phyloP scores from a whole-genome alignment of 2,888 invertebrate genomes.

The Cantharis nigra region DNA sequence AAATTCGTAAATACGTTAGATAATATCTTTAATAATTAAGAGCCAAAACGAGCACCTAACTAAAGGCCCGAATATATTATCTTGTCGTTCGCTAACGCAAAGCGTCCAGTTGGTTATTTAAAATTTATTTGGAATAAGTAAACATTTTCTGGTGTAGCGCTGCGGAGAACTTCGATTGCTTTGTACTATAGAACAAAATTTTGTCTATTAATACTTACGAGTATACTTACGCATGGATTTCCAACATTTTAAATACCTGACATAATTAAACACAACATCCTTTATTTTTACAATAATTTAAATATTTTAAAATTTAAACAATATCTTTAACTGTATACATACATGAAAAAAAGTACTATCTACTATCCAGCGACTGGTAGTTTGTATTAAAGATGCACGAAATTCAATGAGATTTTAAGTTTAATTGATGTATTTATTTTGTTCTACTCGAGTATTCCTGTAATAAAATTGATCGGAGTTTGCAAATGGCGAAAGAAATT shows the following conservation, averaged over 20 bases:
- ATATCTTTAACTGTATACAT: not conserved
- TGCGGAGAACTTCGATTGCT: not conserved
- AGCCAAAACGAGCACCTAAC: not conserved
- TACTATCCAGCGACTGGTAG: not conserved
- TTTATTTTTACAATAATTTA: not conserved
- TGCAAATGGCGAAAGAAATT: not conserved
- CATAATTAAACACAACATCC: not conserved
- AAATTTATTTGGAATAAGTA: not conserved
- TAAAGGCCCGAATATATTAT: not conserved
- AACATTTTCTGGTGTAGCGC: not conserved
- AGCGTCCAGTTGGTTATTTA: not conserved
- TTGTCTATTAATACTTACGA: not conserved
- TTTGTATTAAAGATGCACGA: not conserved
- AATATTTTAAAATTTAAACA: not conserved
- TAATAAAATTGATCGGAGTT: not conserved
- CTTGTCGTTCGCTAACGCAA: not conserved
- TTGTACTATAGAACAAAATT: not conserved
- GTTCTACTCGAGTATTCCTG: not conserved
- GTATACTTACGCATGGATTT: not conserved
- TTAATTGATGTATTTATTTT: not conserved
- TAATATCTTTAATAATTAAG: not conserved
- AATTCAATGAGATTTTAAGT: not conserved
- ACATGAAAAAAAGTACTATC: not conserved
- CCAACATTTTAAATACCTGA: not conserved
- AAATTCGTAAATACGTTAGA: not conserved